Base-by-base conservation (phyloP, 2,113 vertebrate species). In the Nothocercus nigrocapillus region DNA sequence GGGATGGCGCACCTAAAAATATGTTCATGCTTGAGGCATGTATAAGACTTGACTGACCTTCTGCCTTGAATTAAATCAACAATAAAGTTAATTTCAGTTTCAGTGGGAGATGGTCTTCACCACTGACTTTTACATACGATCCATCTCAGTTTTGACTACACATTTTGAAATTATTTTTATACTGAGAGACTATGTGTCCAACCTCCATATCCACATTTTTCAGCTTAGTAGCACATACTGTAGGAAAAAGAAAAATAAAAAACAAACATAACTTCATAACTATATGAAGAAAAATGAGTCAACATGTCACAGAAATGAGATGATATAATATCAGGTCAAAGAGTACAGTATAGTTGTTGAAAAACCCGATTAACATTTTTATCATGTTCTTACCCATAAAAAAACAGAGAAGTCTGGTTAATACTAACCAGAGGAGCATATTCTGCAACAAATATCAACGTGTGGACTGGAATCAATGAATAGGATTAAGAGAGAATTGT, bases 121-220 rank as follows among this genome's bases (percentile, higher is more conserved):
- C 11, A 70, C 62, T 90, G 15, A n/a, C 36, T 86, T 30, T 25
- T 82, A 8, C 24, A n/a, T 47, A 38, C 24, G 53, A 62, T 66
- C 49, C 9, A 67, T 45, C 63, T 85, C 36, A 49, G 30, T 82
- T 69, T 75, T 89, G 22, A 20, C 44, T 73, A 44, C 8, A 49
- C 5, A 24, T 82, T 95, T 94, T 75, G 64, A 91, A 79, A 13
- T 24, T 88, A 13, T 3, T 81, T 94, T 93, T 78, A 38, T 61
- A 22, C 49, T 81, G n/a, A 84, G 14, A 78, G 24, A 80, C 59
- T 81, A 49, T 36, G 42, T 80, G 44, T 4, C 30, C 54, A 73
- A 61, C 36, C 2, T 76, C 19, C 54, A 19, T 42, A 63, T 25
- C 27, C 21, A 28, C 51, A 11, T 15, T 95, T 95, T 88, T 94